Base-by-base conservation (phyloP, 2,797 vertebrate genomes). In the Vireo griseus region DNA sequence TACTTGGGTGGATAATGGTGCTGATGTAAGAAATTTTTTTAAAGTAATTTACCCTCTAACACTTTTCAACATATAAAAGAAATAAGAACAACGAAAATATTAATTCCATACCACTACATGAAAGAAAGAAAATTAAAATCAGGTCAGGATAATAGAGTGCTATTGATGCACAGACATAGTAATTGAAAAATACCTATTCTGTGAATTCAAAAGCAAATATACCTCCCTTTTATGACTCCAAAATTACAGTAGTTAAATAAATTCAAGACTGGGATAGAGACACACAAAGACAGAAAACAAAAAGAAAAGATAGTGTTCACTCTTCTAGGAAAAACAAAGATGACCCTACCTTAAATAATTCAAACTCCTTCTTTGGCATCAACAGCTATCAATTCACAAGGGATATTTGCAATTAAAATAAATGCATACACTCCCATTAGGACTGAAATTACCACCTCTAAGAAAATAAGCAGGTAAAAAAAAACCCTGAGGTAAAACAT, bases 331-430 rank as follows among this genome's bases (percentile, higher is more conserved):
- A 42, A 87, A 97, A 95, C 73, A 73, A 75, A 92, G 55, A 33
- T 82, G 72, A 54, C 69, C 98, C 93, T 99, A 99, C 99, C 99
- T 99, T 99, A 97, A 99, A 99, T 98, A 99, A 98, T 97, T 99
- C 99, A 99, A 99, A 99, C 96, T 99, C 99, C 98, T 98, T 99
- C 98, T 99, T 99, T 99, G 99, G 99, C 99, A 99, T 99, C 98
- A 99, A 98, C 18, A 99, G 98, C 99, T 99, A 98, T 88, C 88
- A 93, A 97, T 87, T 96, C 94, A 97, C 55, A 94, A 95, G 89
- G 86, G 96, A 94, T 81, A 98, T 96, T 96, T 86, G 86, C 82
- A 94, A 94, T 95, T 92, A 94, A 94, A 97, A 91, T 96, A 94
- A 97, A 93, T 45, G 79, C 26, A 91, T 11, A 73, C 42, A 54